Evolutionary conservation across 1,140 invertebrate genomes (phyloP).

Genomic region (Anastrepha obliqua): DNA sequence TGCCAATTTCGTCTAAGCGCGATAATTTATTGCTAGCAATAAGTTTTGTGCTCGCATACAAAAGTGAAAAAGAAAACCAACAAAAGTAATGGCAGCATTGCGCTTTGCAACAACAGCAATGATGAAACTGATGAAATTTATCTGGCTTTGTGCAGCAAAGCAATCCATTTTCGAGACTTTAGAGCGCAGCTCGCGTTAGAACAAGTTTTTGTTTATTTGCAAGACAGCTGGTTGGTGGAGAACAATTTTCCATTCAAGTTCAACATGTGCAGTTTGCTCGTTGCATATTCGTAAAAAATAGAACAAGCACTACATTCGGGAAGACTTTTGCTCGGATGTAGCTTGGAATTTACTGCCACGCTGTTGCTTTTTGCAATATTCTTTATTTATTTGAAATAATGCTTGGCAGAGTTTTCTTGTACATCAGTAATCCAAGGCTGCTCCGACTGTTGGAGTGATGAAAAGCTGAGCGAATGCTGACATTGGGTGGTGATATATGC

Average conservation of each 20-base stretch:
- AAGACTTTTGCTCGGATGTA: no score
- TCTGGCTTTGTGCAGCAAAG: constrained; percentile 58
- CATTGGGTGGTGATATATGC: not conserved
- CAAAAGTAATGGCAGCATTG: constrained; percentile 34
- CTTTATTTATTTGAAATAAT: constrained; percentile 4
- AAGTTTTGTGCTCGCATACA: constrained; percentile 69
- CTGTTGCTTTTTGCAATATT: not conserved
- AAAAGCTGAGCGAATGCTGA: not conserved
- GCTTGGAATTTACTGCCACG: not conserved
- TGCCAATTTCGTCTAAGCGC: constrained; percentile 72
- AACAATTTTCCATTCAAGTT: constrained; percentile 26
- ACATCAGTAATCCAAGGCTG: not conserved
- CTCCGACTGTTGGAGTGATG: not conserved
- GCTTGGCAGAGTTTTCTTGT: not conserved
- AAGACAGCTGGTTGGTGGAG: constrained; percentile 51
- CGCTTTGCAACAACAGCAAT: constrained; percentile 16
- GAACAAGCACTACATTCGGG: not conserved
- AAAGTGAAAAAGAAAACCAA: constrained; percentile 61
- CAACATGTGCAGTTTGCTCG: constrained; percentile 2
- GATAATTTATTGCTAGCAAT: constrained; percentile 72
- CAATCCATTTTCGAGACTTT: constrained; percentile 39
- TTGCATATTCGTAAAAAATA: not conserved
- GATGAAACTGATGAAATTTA: constrained; percentile 59
- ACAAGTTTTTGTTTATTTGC: constrained; percentile 21
- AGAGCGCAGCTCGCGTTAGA: not conserved